Evolutionary conservation across 2,797 vertebrate genomes (phyloP), one percentile per base, ranked within the genome.

Genomic region (Capromys pilorides): DNA sequence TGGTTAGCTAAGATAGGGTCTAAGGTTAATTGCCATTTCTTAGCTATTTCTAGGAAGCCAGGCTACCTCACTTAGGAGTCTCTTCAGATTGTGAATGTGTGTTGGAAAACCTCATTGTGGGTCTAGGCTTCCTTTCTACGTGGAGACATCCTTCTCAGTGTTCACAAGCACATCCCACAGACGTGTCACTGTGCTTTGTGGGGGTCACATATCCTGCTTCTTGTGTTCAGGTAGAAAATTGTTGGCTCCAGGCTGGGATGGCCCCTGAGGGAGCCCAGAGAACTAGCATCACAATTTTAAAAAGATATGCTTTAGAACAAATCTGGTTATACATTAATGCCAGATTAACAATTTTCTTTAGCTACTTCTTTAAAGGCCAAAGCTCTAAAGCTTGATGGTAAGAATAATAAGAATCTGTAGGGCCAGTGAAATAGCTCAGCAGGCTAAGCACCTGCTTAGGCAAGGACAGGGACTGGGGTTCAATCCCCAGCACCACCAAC

Each of bases 101-200:
- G 33, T 67, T 67, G 33, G 31, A 33, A 67, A 67, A 33, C 33
- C 57, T 64, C 6, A 0, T 21, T 51, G 18, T 4, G n/a, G 28
- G 6, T 3, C 0, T 18, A 2, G 1, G 19, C 51, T 51, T n/a
- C 73, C 41, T 78, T 82, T 33, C 67, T 57, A 0, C 3, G 0
- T 1, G 7, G 82, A 57, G 51, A 59, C 16, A 7, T 13, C 41
- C 4, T 2, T 62, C 28, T 5, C 36, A 10, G 80, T 51, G 0
- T 49, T 51, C 18, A 0, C 1, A 19, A 36, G 19, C 11, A 21
- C 6, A 3, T 19, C 49, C n/a, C 33, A 59, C 28, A 57, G 66
- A 31, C 18, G 1, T 1, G 31, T 24, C 16, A 6, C 49, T 6
- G n/a, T 5, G 0, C 33, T 0, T 2, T 39, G 5, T 3, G 36